Base-by-base conservation (phyloP, 2,888 invertebrate species). In the Microplitis manilae region DNA sequence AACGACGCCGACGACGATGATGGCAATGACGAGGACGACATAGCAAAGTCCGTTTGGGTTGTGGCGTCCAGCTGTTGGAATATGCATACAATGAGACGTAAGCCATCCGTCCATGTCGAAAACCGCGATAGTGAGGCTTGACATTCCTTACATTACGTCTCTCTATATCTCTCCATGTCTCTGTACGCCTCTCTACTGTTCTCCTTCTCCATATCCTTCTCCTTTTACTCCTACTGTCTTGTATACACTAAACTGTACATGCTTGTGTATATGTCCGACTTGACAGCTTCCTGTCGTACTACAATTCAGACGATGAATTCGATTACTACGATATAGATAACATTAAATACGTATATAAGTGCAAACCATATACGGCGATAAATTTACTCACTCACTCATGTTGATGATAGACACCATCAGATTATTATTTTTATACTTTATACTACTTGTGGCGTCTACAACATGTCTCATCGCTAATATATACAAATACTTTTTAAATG, bases 81-180 rank as follows among this genome's bases (percentile, higher is more conserved):
- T 88, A 87, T 88, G 83, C 88, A 88, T 88, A 88, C 88, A 88
- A 88, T 88, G 86, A 85, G 83, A 83, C 83, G 83, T 79, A 79
- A 81, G 81, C 84, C 77, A 74, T 77, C 74, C 67, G 77, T 70
- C 77, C 77, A 60, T 62, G 68, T 75, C 59, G 76, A 76, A 71
- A 79, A 69, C 74, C 71, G 68, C 73, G 73, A 75, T 65, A 70
- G 59, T 17, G 50, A 70, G 64, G 69, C 62, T 75, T 75, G 61
- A 38, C 76, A 71, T 74, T 70, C 75, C 69, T 50, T 50, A 50
- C 50, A 50, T 50, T 50, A 50, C 50, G 50, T 50, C 50, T 50
- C 50, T 50, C 50, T 50, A 50, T 50, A 30, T 30, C 30, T 30
- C 30, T 30, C 30, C 2, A 30, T 4, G 30, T 30, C 30, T 30